phyloP scores from a whole-genome alignment of 37 sponge, comb jelly and placozoan species.

The Trichoplax adhaerens region DNA sequence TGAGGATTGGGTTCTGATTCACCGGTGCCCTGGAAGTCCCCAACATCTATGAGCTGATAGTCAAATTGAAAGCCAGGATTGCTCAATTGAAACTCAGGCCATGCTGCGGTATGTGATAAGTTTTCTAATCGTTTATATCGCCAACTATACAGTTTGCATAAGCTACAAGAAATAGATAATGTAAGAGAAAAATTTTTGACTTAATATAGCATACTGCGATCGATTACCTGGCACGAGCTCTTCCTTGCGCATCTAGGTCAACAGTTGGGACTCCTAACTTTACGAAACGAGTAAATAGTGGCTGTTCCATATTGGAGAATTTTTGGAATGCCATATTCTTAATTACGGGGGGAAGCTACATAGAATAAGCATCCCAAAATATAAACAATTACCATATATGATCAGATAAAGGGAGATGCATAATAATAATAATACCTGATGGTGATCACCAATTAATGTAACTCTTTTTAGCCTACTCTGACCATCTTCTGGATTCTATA shows the following conservation, averaged over 20 bases:
- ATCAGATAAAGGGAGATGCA: background rate
- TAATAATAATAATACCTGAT: constrained; percentile 45
- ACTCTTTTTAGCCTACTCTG: constrained; percentile 72
- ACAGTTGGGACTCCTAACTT: constrained; percentile 86
- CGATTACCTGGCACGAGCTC: constrained; percentile 33
- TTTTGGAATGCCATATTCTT: constrained; percentile 99
- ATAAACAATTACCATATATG: background rate
- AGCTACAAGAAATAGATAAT: constrained; percentile 5
- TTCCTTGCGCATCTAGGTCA: constrained; percentile 95
- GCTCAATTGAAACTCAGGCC: constrained; percentile 56
- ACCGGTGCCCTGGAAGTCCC: constrained; percentile 86
- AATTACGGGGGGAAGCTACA: constrained; percentile 90
- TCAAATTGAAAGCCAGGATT: constrained; percentile 81
- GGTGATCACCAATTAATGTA: constrained; percentile 94
- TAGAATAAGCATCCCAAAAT: background rate
- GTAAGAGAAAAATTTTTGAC: background rate
- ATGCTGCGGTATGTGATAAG: constrained; percentile 64
- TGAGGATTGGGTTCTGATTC: constrained; percentile 86
- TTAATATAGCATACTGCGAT: background rate
- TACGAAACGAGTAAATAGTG: constrained; percentile 89
- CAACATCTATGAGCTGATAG: constrained; percentile 87
- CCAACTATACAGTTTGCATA: constrained; percentile 89
- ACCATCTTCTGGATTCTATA: constrained; percentile 82
- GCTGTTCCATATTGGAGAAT: constrained; percentile 99
- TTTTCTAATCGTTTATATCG: constrained; percentile 52